Conservation (phyloP, 2,888 invertebrate genomes). For the Tineola bisselliella region DNA sequence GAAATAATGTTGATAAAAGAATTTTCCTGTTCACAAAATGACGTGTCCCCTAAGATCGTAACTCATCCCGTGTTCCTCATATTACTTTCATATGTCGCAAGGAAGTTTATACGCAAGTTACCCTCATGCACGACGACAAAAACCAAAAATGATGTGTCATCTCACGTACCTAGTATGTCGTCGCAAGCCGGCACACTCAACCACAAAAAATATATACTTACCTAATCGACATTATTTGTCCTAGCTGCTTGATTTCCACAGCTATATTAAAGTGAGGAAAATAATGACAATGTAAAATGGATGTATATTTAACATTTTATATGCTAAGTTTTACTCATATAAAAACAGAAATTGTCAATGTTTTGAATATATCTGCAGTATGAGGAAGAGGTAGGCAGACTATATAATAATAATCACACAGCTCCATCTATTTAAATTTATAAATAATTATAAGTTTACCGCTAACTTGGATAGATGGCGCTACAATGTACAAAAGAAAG, state of each 20-base stretch:
- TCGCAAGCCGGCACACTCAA: not conserved
- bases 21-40: slow-evolving; percentile 37
- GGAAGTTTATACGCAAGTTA: slow-evolving; percentile 29
- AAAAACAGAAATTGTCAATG: too few relatives aligned
- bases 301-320: too few relatives aligned
- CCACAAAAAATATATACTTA: slow-evolving; percentile 10
- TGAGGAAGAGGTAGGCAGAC: too few relatives aligned
- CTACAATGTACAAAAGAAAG: not conserved
- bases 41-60: slow-evolving; percentile 40
- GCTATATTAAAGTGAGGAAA: too few relatives aligned
- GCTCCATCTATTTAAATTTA: not conserved
- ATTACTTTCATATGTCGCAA: slow-evolving; percentile 36
- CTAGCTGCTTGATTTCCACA: not conserved
- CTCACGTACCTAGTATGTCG: slow-evolving; percentile 15
- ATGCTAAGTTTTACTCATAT: too few relatives aligned
- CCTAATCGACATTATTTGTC: slow-evolving; percentile 7
- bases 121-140: slow-evolving; percentile 25
- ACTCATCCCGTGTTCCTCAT: slow-evolving; percentile 37
- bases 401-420: not conserved
- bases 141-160: slow-evolving; percentile 33
- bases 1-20: slow-evolving; percentile 38
- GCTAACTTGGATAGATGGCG: not conserved
- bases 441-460: not conserved
- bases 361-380: too few relatives aligned
- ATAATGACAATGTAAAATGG: too few relatives aligned